A percentile compares a stretch with the other conserved stretches of the same genome.
phyloP scores from a whole-genome alignment of 2,113 vertebrate species.

The Catharus bicknelli region DNA sequence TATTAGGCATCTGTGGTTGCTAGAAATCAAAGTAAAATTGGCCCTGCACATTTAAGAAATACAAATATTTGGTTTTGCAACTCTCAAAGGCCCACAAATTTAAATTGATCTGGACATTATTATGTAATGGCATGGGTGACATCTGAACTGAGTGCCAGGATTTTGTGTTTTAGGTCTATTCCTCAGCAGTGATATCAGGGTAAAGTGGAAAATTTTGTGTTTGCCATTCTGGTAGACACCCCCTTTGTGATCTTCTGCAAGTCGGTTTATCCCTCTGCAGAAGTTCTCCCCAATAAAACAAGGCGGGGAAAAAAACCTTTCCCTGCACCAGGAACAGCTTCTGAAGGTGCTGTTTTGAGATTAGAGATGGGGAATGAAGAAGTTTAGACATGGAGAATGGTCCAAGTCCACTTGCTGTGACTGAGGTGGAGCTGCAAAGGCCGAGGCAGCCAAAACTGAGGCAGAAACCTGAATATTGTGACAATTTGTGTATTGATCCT shows the following conservation, averaged over 20 bases:
- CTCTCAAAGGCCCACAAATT: background rate
- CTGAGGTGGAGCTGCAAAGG: background rate
- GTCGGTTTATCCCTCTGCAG: background rate
- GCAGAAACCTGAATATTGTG: background rate
- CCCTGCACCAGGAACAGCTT: background rate
- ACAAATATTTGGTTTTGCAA: background rate
- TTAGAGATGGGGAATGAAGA: background rate
- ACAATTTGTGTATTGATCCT: background rate
- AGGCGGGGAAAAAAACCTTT: background rate
- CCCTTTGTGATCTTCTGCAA: background rate
- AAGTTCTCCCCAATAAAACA: background rate
- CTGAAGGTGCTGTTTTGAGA: background rate
- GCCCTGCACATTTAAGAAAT: background rate
- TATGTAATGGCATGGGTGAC: background rate
- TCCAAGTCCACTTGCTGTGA: background rate
- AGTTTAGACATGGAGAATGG: background rate
- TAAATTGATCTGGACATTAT: background rate
- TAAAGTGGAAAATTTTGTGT: background rate
- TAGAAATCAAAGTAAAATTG: background rate
- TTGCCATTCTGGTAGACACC: background rate
- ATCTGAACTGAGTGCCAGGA: background rate
- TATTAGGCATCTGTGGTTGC: background rate
- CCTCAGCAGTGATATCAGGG: background rate
- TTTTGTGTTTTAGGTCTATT: background rate
- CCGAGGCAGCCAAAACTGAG: background rate